Conservation (phyloP, 2,888 invertebrate genomes). For the Leucophora obtusa region DNA sequence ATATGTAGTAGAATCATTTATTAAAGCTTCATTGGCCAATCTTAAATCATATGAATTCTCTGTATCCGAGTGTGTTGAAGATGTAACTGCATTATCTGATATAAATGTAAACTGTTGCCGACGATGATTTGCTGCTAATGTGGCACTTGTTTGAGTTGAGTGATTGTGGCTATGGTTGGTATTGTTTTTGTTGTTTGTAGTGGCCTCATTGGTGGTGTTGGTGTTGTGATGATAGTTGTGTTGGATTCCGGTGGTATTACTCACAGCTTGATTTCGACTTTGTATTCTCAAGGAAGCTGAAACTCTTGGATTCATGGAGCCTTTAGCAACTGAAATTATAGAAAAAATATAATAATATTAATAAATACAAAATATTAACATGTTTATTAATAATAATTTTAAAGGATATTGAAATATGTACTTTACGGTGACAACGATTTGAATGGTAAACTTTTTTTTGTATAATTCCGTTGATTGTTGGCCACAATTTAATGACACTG, state of each 20-base stretch:
- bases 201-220: constrained; percentile 1
- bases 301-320: constrained; percentile 65
- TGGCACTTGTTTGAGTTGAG: constrained; percentile 13
- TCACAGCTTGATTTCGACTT: background rate
- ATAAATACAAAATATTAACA: no score
- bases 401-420: no score
- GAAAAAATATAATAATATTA: no score
- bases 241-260: constrained; percentile 5
- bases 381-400: no score
- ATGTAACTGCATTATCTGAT: constrained; percentile 57
- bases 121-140: constrained; percentile 29
- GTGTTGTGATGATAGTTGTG: constrained; percentile 5
- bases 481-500: no score
- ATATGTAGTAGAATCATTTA: constrained; percentile 20
- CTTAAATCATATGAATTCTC: constrained; percentile 37
- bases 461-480: no score
- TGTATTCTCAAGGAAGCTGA: constrained; percentile 42
- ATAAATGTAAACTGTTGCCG: constrained; percentile 25
- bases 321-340: constrained; percentile 68
- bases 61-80: constrained; percentile 46
- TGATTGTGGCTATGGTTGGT: constrained; percentile 1
- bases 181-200: background rate
- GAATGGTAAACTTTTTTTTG: no score
- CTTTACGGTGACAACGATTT: no score
- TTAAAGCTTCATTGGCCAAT: constrained; percentile 28